Conservation (phyloP, 2,888 invertebrate species). For the Oxycera nigricornis region DNA sequence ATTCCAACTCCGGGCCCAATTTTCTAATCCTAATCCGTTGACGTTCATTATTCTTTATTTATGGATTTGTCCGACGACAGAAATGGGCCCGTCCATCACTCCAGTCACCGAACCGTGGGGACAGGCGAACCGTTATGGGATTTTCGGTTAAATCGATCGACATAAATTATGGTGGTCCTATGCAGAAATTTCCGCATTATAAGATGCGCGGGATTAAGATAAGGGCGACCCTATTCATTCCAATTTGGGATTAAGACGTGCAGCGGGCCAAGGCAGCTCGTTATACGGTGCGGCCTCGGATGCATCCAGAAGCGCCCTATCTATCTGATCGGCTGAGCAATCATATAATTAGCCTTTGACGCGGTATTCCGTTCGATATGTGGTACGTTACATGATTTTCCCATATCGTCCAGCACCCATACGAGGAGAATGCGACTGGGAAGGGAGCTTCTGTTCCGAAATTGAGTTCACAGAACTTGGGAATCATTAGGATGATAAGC, state of each 20-base stretch:
- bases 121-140: slow-evolving; percentile 12
- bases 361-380: not conserved
- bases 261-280: not conserved
- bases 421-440: not conserved
- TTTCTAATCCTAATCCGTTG: slow-evolving; percentile 1
- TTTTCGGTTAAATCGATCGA: slow-evolving; percentile 19
- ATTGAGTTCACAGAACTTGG: not conserved
- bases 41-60: not conserved
- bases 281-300: not conserved
- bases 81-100: not conserved
- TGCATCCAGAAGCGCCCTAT: too few relatives aligned
- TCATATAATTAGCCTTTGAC: slow-evolving; percentile 29
- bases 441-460: not conserved
- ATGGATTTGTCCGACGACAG: not conserved
- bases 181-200: slow-evolving; percentile 26
- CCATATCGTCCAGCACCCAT: not conserved
- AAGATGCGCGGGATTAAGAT: not conserved
- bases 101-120: not conserved
- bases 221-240: not conserved
- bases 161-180: slow-evolving; percentile 12
- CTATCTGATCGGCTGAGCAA: slow-evolving; percentile 3
- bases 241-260: not conserved
- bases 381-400: not conserved
- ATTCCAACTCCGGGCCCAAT: too few relatives aligned
- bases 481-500: slow-evolving; percentile 17